Evolutionary conservation across 30 jellyfish, hydroid and myxozoan genomes (phyloP), one percentile per base, ranked within the genome.

Genomic region (Aurelia aurita): DNA sequence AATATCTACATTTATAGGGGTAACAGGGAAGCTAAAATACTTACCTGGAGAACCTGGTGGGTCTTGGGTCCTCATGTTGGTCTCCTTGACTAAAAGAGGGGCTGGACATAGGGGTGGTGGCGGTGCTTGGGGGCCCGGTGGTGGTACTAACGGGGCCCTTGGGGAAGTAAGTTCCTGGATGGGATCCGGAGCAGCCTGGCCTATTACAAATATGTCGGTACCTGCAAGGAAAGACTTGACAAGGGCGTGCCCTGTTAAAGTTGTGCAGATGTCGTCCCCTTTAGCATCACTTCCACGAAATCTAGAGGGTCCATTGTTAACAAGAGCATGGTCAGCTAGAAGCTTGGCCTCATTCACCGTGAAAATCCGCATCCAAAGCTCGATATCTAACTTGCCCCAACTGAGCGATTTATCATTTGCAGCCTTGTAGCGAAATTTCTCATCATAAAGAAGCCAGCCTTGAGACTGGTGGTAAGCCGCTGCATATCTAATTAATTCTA

Each of bases 391-490:
- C 58, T 16, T 8, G n/a, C 22, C n/a, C 79, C 79, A 67, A 22
- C 21, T 67, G 20, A 67, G 15, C 1, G 57, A 25, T 31, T 67
- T 67, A 21, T 67, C 58, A 53, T 67, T 67, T 14, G 79, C 79
- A 20, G 79, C 79, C 25, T 67, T 67, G 21, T 20, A 53, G 20
- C 79, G 58, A 22, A 67, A 67, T 32, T 67, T 67, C 15, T 67
- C 21, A 22, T 67, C 79, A 67, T 67, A 67, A 15, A 67, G 23
- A n/a, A 67, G 58, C 79, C 79, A 67, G 15, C 58, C 79, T 53
- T 20, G n/a, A 9, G 79, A 32, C 11, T 67, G 57, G 58, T 67
- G 79, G 58, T 67, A 25, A 6, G 58, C 25, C 6, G 79, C 79
- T 9, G 79, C 58, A 32, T 67, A 67, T 11, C 79, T 14, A 32